A percentile compares a stretch with the other conserved stretches of the same genome.
Evolutionary conservation across 2,888 invertebrate species (phyloP).

Genomic region (Tachina grossa): DNA sequence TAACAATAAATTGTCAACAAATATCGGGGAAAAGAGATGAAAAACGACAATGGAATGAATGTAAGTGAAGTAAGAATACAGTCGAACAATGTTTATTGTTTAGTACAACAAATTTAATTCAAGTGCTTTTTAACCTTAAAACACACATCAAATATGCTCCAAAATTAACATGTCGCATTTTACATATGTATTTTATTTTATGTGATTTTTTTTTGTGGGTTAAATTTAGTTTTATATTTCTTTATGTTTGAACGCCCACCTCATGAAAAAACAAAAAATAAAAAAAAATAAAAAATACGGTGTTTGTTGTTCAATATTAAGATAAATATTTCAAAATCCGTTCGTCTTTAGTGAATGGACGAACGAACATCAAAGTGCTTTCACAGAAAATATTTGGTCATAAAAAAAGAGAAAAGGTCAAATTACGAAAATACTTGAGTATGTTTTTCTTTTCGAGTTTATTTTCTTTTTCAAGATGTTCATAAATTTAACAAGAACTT

Average conservation of each 20-base stretch:
- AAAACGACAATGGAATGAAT: constrained; percentile 13
- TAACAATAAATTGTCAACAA: constrained; percentile 44
- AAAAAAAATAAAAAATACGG: not conserved
- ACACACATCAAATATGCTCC: constrained; percentile 9
- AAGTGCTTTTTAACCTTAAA: constrained; percentile 53
- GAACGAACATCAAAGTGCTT: constrained; percentile 3
- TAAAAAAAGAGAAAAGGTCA: constrained; percentile 26
- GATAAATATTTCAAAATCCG: constrained; percentile 17
- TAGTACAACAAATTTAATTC: constrained; percentile 6
- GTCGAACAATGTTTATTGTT: not conserved
- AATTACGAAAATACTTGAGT: constrained; percentile 10
- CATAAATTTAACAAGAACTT: constrained; percentile 20
- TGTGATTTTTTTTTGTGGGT: constrained; percentile 15
- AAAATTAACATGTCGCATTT: constrained; percentile 24
- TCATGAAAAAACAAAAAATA: not conserved
- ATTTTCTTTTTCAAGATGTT: no score
- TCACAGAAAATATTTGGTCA: constrained; percentile 5
- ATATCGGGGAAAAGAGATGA: constrained; percentile 21
- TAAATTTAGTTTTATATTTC: constrained; percentile 50
- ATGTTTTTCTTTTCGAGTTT: not conserved
- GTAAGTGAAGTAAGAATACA: not conserved
- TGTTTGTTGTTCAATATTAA: constrained; percentile 7
- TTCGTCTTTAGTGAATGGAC: constrained; percentile 7
- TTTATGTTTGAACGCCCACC: constrained; percentile 55
- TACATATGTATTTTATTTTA: constrained; percentile 5